These are phyloP conservation scores for Volucella inanis DNA, from an alignment of 2,888 invertebrate genomes.

Conservation along the genomic window DNA sequence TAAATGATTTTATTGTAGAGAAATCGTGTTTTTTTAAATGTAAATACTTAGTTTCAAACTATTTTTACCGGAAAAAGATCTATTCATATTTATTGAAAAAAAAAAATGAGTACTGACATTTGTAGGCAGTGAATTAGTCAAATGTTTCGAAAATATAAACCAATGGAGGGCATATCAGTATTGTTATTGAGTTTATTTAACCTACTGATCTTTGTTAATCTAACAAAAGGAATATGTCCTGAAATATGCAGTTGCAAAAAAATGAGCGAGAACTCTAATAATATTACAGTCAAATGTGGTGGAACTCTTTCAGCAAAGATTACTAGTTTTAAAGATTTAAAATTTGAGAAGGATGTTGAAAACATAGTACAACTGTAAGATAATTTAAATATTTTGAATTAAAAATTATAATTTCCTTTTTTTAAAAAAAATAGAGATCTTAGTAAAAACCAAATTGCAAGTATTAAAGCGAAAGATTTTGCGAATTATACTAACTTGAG, in stretches of 20 bases:
- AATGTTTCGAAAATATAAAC: constrained; percentile 21
- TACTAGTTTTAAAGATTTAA: constrained; percentile 79
- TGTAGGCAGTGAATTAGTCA: no score
- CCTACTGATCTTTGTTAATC: constrained; percentile 37
- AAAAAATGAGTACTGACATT: no score
- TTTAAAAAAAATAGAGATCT: constrained; percentile 86
- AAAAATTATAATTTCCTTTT: constrained; percentile 65
- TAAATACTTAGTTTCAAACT: no score
- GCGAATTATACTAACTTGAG: constrained; percentile 88
- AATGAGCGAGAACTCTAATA: constrained; percentile 78
- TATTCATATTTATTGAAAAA: no score
- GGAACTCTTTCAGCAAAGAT: constrained; percentile 78
- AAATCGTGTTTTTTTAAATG: no score
- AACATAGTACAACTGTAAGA: constrained; percentile 80
- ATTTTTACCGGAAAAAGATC: no score
- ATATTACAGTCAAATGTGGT: constrained; percentile 81
- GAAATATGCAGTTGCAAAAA: constrained; percentile 80
- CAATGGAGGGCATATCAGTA: constrained; percentile 57
- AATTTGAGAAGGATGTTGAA: constrained; percentile 79
- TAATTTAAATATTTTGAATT: constrained; percentile 75
- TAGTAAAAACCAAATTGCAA: constrained; percentile 90
- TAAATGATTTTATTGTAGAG: no score
- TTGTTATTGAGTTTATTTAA: constrained; percentile 40
- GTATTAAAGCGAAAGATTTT: constrained; percentile 90
- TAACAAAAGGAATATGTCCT: constrained; percentile 77